Evolutionary conservation across 1,140 invertebrate species (phyloP), one percentile per base, ranked within the genome.

Genomic region (Neomicropteryx cornuta): DNA sequence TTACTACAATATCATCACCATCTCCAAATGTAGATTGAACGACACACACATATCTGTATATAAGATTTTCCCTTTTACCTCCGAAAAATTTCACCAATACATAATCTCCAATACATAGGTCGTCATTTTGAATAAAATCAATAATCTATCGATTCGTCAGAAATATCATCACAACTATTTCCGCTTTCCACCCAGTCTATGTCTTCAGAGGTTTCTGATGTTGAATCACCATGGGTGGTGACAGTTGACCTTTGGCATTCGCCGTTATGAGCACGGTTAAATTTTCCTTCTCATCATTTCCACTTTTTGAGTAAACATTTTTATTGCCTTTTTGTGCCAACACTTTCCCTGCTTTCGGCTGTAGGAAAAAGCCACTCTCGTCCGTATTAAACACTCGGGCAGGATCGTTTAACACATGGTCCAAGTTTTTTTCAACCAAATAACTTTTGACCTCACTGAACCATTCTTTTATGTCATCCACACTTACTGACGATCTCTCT

Each of bases 331-430:
- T 56, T 32, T 42, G 35, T 3, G 36, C 46, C 4, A 59, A 21
- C 10, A 55, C 49, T 37, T 44, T 42, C 3, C 47, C 45, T 17
- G 35, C 38, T 44, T 58, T 58, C 13, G 52, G 55, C 24, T 18
- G 33, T 20, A 60, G 39, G 33, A 47, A 48, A 42, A 63, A 52
- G 19, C 50, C 53, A 22, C 50, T 56, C 45, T 65, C 58, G 35
- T 63, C 56, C 13, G 44, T 33, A 43, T 62, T 64, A 19, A 55
- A 53, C 4, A 59, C 47, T n/a, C 50, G 41, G 8, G 35, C 37
- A 19, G 48, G 49, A 41, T 55, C 41, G 13, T 52, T 36, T 37
- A 62, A 30, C 28, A 56, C 43, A 35, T 53, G 44, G 29, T 33
- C 35, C 22, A 43, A 38, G 10, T 42, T 27, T 34, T 53, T 45